Conservation (phyloP, 2,113 vertebrate genomes). For the Alethe castanea region DNA sequence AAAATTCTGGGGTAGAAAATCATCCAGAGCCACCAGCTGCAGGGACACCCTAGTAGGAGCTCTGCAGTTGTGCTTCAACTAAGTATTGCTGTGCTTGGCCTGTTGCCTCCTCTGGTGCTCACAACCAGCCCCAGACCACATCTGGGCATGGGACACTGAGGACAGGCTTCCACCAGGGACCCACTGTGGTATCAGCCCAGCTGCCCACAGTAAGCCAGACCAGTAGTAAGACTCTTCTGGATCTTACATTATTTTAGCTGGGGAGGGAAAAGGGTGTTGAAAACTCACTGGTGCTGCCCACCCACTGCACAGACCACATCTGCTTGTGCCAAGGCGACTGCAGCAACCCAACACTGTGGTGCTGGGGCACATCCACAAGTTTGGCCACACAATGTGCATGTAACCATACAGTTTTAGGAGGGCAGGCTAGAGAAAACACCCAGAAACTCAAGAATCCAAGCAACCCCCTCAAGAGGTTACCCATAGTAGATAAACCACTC, state of each 20-base stretch:
- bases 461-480: neutral
- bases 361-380: neutral
- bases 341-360: fast-evolving
- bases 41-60: fast-evolving
- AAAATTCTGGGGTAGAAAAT: neutral
- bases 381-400: fast-evolving
- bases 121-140: neutral
- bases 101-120: neutral
- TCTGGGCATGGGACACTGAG: neutral
- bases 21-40: neutral
- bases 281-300: neutral
- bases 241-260: neutral
- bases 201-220: neutral
- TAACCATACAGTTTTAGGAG: neutral
- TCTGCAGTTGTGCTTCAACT: fast-evolving
- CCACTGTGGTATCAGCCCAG: neutral
- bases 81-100: neutral
- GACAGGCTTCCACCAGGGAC: neutral
- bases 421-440: neutral
- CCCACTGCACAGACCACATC: neutral
- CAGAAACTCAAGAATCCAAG: neutral
- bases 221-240: neutral
- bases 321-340: neutral
- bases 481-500: fast-evolving
- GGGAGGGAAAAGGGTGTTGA: neutral